phyloP scores from a whole-genome alignment of 2,888 invertebrate species.

The Drosophila paracracens region DNA sequence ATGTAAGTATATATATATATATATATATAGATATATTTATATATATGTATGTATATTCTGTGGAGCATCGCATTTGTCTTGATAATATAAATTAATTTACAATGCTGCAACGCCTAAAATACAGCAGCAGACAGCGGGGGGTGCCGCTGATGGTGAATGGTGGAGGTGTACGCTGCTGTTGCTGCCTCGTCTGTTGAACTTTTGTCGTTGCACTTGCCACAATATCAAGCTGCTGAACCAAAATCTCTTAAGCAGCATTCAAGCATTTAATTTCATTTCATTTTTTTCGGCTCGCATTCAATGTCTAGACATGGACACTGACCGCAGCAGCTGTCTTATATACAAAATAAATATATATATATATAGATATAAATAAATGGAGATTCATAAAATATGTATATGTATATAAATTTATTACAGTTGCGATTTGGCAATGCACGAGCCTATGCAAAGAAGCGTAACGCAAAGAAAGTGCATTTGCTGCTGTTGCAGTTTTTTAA shows the following conservation, averaged over 20 bases:
- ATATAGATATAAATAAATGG: constrained; percentile 22
- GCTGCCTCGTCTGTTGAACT: constrained; percentile 73
- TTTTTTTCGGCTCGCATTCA: constrained; percentile 47
- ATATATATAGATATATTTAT: constrained; percentile 13
- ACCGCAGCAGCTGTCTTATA: constrained; percentile 64
- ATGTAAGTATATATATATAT: constrained; percentile 5
- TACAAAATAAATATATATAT: constrained; percentile 11
- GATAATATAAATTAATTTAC: constrained; percentile 78
- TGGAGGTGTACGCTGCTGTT: constrained; percentile 9
- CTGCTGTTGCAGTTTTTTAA: constrained; percentile 41
- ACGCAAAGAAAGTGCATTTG: constrained; percentile 75
- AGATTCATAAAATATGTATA: constrained; percentile 1
- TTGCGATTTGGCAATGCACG: constrained; percentile 69
- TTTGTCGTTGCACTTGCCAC: constrained; percentile 67
- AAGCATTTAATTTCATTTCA: constrained; percentile 62
- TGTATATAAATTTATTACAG: constrained; percentile 41
- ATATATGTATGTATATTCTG: not conserved
- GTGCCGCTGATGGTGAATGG: not conserved
- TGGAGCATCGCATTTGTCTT: constrained; percentile 67
- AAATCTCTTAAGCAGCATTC: constrained; percentile 62
- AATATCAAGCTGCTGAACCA: constrained; percentile 36
- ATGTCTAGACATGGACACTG: constrained; percentile 76
- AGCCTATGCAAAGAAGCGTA: constrained; percentile 76
- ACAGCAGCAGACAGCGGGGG: not conserved
- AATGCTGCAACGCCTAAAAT: constrained; percentile 67